A percentile compares a stretch with the other conserved stretches of the same genome.
Conservation (phyloP, 2,888 invertebrate genomes). For the Cephalotes varians region DNA sequence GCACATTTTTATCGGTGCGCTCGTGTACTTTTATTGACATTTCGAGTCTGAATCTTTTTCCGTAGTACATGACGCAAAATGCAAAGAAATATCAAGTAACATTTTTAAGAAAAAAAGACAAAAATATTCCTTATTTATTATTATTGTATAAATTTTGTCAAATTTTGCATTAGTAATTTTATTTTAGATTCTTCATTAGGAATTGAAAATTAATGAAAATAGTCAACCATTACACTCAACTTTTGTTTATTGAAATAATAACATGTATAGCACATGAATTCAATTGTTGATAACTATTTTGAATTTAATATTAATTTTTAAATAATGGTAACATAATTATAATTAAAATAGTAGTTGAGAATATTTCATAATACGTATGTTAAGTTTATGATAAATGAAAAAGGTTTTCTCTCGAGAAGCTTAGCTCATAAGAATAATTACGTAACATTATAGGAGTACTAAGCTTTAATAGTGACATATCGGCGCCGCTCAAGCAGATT, state of each 20-base stretch:
- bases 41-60: conserved; percentile 10
- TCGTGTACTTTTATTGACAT: conserved; percentile 49
- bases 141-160: neutral
- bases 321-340: neutral
- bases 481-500: conserved; percentile 41
- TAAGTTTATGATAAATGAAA: neutral
- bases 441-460: conserved; percentile 6
- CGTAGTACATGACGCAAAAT: neutral
- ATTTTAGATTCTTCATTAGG: neutral
- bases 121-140: neutral
- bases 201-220: neutral
- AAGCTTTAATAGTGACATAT: conserved; percentile 27
- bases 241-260: neutral
- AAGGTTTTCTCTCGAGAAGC: neutral
- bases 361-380: neutral
- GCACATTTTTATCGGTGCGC: conserved; percentile 47
- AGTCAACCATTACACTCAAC: neutral
- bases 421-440: conserved; percentile 13
- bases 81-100: neutral
- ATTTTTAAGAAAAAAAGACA: neutral
- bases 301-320: neutral
- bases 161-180: neutral
- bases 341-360: neutral
- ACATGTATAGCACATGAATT: too few species aligned
- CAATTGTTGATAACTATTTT: neutral